These are phyloP conservation scores for Tribolium freemani DNA, from an alignment of 2,888 invertebrate genomes.

Conservation along the genomic window DNA sequence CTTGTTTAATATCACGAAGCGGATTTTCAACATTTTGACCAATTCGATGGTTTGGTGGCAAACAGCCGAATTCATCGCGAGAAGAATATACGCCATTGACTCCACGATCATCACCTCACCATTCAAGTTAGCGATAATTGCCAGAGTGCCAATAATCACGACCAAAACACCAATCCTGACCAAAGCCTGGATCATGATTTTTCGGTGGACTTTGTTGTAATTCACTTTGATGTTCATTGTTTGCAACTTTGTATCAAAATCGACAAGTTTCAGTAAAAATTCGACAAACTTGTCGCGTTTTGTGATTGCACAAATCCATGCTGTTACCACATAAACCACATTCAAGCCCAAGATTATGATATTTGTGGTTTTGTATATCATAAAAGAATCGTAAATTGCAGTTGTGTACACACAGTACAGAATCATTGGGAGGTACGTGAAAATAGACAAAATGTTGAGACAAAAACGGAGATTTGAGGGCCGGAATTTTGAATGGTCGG, in stretches of 20 bases:
- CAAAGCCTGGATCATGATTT: not conserved
- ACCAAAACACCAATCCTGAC: not conserved
- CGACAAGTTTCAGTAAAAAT: constrained; percentile 7
- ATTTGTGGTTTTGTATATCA: constrained; percentile 12
- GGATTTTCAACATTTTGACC: constrained; percentile 14
- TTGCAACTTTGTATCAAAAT: constrained; percentile 15
- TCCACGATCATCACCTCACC: not conserved
- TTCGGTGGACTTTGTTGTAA: not conserved
- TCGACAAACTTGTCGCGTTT: constrained; percentile 16
- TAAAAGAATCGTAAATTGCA: not conserved
- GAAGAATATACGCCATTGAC: not conserved
- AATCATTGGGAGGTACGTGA: not conserved
- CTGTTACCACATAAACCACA: not conserved
- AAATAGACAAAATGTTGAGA: not conserved
- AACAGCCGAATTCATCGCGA: constrained; percentile 16
- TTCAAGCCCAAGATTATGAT: constrained; percentile 2
- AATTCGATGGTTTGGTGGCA: constrained; percentile 17
- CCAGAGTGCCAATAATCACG: not conserved
- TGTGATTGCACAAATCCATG: constrained; percentile 11
- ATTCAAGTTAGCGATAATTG: not conserved
- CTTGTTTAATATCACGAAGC: constrained; percentile 19
- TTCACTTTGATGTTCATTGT: not conserved
- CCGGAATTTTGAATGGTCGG: not conserved
- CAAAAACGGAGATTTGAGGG: not conserved
- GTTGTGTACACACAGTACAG: not conserved